Evolutionary conservation across 2,888 invertebrate genomes (phyloP), one percentile per base, ranked within the genome.

Genomic region (Incurvaria masculella): DNA sequence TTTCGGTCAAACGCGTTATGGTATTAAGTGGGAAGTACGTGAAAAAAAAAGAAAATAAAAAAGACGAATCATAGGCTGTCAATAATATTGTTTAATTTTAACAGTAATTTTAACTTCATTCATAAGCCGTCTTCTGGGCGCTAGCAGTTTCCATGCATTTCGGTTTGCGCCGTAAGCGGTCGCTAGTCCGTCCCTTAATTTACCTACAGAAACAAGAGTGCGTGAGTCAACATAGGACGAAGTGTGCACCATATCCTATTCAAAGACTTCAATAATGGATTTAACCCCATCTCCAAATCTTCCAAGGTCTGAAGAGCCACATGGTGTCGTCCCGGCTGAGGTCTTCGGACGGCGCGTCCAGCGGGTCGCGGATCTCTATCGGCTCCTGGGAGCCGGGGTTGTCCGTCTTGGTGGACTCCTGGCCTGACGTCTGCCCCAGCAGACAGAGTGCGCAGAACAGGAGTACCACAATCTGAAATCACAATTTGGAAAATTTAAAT

Each of bases 21-120:
- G 38, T 23, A 23, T 14, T 27, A 27, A 27, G 14, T 10, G 14
- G 8, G 27, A 14, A 14, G 8, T 27, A 27, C 8, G 8, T 47
- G 40, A 26, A 42, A 23, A 51, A 52, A 49, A 55, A 51, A 47
- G 43, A 42, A 38, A n/a, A 33, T 48, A 60, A 70, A 45, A 49
- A 39, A 39, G 5, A 17, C n/a, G 11, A 39, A 39, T 39, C 4
- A 17, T 17, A 27, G 14, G 14, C 8, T 58, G 61, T 69, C 60
- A 56, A 23, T 4, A 23, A 23, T 63, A 68, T 52, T 69, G 66
- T 33, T 72, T 65, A 65, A 73, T 59, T 72, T 73, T 72, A 26
- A 73, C 62, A 50, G 71, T 57, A 44, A 73, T 56, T 60, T 71
- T 73, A 4, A 72, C 56, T 61, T 69, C 69, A 46, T 66, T 72